Evolutionary conservation across 2,888 invertebrate species (phyloP), one percentile per base, ranked within the genome.

Genomic region (Synanthedon tipuliformis): DNA sequence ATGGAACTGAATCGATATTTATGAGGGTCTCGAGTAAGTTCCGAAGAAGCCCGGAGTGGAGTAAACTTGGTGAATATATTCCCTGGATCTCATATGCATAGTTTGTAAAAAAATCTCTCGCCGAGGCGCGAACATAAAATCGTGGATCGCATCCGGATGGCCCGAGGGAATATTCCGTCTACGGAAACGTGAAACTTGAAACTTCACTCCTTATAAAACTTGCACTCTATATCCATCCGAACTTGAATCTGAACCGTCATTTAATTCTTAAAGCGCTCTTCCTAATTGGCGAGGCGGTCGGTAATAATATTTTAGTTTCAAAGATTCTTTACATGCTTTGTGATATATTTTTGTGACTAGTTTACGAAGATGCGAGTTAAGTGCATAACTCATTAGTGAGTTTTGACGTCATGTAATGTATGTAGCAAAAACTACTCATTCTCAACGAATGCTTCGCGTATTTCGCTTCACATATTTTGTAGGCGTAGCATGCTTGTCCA

Each of bases 31-130:
- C 58, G 55, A 61, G 55, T 58, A 62, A 63, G 62, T 64, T 63
- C 55, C 55, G 45, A 45, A 45, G 13, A 45, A 45, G 4, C 13
- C 52, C 51, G 52, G 56, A 58, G 58, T 55, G 57, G 60, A 66
- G 59, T 61, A 61, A 61, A 63, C 61, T 65, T 59, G 53, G 58
- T 55, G 57, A 65, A 64, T 64, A 65, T 66, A 61, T 66, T 62
- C 62, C 57, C 52, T 50, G 54, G 58, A 64, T 63, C 66, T 74
- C 68, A 63, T 73, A 75, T 75, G 70, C 73, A 76, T 78, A 78
- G 71, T 78, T 77, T 72, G 74, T 71, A 69, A 73, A 75, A 23
- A 75, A 77, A 72, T 70, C 69, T 68, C 63, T 63, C 60, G 65
- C 61, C 60, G 65, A 70, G 61, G 69, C 68, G 75, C 58, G 68